These are phyloP conservation scores for Lathronympha strigana DNA, from an alignment of 2,888 invertebrate species.

Conservation along the genomic window DNA sequence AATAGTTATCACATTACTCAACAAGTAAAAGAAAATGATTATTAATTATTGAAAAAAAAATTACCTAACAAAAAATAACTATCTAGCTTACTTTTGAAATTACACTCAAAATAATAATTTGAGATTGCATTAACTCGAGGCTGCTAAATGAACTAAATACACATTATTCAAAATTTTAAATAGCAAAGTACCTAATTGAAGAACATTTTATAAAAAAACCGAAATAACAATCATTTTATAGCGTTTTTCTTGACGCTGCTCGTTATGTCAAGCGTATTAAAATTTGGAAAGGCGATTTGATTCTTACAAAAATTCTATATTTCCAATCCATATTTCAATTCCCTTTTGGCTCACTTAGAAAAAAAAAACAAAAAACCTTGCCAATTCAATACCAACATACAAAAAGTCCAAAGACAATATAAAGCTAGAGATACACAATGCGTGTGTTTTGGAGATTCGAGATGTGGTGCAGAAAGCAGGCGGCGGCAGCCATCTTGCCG, in stretches of 20 bases:
- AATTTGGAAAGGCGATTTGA: constrained; percentile 41
- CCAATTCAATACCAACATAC: not conserved
- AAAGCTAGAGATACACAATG: constrained; percentile 55
- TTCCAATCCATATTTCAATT: constrained; percentile 8
- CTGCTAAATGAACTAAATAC: too few relatives aligned
- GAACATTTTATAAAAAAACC: too few relatives aligned
- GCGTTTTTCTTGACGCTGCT: too few relatives aligned
- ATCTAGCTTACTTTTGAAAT: too few relatives aligned
- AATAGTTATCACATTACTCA: not conserved
- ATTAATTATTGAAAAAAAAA: too few relatives aligned
- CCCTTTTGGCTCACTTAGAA: constrained; percentile 23
- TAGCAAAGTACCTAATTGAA: too few relatives aligned
- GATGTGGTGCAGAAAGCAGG: constrained; percentile 76
- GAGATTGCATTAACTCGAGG: too few relatives aligned
- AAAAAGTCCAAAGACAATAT: constrained; percentile 33
- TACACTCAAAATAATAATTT: too few relatives aligned
- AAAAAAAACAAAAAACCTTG: constrained; percentile 11
- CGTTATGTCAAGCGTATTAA: constrained; percentile 1
- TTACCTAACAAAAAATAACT: too few relatives aligned
- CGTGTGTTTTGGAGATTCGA: constrained; percentile 69
- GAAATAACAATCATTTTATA: too few relatives aligned
- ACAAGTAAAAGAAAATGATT: too few relatives aligned
- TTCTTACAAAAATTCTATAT: not conserved
- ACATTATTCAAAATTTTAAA: too few relatives aligned
- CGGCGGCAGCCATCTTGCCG: constrained; percentile 69